These are phyloP conservation scores for Fragum whitleyi DNA, from an alignment of 2,888 invertebrate species.

Conservation along the genomic window DNA sequence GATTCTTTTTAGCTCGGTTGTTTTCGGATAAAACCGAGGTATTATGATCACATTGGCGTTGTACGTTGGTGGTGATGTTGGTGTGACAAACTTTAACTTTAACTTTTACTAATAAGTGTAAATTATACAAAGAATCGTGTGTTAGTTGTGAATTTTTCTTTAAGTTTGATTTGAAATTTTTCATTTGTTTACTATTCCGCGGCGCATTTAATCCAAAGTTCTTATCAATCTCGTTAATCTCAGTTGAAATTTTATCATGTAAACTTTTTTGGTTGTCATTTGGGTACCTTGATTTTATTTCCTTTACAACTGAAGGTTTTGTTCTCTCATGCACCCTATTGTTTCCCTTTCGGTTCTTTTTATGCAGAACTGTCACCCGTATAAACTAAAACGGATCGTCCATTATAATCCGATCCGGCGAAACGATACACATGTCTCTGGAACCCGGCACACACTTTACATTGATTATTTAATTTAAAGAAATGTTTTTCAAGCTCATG, in stretches of 20 bases:
- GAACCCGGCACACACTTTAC: neutral
- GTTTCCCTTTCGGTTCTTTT: neutral
- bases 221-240: neutral
- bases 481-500: neutral
- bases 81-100: too few relatives aligned
- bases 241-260: neutral
- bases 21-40: too few relatives aligned
- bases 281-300: neutral
- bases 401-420: neutral
- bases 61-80: too few relatives aligned
- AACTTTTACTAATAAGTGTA: slow-evolving; percentile 39
- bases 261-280: neutral
- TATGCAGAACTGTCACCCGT: neutral
- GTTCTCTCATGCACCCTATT: neutral
- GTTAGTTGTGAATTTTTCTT: slow-evolving; percentile 11
- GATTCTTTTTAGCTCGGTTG: too few relatives aligned
- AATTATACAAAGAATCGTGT: slow-evolving; percentile 38
- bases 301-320: neutral
- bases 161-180: neutral
- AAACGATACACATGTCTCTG: neutral
- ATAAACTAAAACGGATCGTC: neutral
- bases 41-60: too few relatives aligned
- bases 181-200: neutral
- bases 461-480: slow-evolving; percentile 4
- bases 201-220: neutral